Percentiles rank a stretch among this genome's conserved stretches.
Conservation (phyloP, 2,888 invertebrate genomes). For the Corythucha ciliata region DNA sequence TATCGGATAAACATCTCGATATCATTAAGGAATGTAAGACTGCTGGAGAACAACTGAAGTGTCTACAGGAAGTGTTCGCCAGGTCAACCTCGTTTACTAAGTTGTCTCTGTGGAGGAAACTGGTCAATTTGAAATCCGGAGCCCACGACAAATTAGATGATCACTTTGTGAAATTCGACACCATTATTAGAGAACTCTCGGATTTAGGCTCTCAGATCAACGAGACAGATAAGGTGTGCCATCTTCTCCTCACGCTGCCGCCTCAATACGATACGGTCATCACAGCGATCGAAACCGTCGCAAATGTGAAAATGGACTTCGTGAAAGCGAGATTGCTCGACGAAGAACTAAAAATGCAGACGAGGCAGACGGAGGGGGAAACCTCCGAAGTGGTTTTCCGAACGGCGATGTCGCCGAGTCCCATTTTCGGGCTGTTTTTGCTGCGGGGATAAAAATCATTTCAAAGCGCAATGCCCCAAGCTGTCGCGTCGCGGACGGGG, state of each 20-base stretch:
- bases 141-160: slow-evolving; percentile 17
- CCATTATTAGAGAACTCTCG: slow-evolving; percentile 17
- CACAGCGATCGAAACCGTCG: slow-evolving; percentile 17
- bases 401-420: too few relatives aligned
- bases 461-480: too few relatives aligned
- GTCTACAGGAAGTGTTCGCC: slow-evolving; percentile 14
- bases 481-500: too few relatives aligned
- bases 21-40: slow-evolving; percentile 2
- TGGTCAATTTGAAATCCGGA: slow-evolving; percentile 10
- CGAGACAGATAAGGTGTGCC: slow-evolving; percentile 22
- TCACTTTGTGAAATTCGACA: slow-evolving; percentile 22
- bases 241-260: slow-evolving; percentile 21
- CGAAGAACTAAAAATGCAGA: slow-evolving; percentile 14
- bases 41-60: neutral
- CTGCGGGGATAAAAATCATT: too few relatives aligned
- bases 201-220: slow-evolving; percentile 16
- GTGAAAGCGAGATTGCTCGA: slow-evolving; percentile 20
- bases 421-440: too few relatives aligned
- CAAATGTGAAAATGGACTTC: slow-evolving; percentile 18
- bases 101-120: slow-evolving; percentile 13
- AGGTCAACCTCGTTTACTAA: slow-evolving; percentile 14
- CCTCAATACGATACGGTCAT: slow-evolving; percentile 23
- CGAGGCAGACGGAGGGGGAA: too few relatives aligned
- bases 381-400: too few relatives aligned
- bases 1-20: slow-evolving; percentile 8